A percentile compares a stretch with the other conserved stretches of the same genome.
phyloP scores from a whole-genome alignment of 1,140 invertebrate species.

The Wiebesia pumilae region DNA sequence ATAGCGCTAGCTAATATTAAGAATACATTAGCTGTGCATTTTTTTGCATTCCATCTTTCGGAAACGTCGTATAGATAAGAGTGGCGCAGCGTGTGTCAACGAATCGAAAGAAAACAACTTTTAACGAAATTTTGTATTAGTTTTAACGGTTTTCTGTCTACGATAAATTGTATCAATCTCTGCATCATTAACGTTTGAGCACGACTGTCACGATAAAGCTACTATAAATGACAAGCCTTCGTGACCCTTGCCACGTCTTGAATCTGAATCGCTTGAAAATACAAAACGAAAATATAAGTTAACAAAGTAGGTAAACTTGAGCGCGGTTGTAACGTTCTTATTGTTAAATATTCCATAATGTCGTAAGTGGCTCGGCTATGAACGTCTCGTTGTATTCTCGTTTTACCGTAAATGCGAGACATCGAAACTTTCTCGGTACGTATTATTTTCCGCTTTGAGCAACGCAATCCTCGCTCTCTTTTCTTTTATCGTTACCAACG shows the following conservation, averaged over 20 bases:
- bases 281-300: not conserved
- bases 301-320: not conserved
- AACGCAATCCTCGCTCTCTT: not conserved
- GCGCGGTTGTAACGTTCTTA: not conserved
- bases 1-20: not conserved
- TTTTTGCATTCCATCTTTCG: not conserved
- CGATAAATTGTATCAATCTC: not conserved
- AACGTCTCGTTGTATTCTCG: not conserved
- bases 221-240: not conserved
- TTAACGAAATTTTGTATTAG: not conserved
- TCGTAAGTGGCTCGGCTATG: not conserved
- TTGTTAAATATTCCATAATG: conserved; percentile 17
- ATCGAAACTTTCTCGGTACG: not conserved
- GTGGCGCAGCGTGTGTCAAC: not conserved
- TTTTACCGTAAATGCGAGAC: not conserved
- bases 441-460: not conserved
- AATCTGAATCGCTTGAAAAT: not conserved
- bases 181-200: conserved; percentile 15
- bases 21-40: not conserved
- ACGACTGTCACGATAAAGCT: conserved; percentile 10
- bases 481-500: not conserved
- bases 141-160: not conserved
- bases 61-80: not conserved
- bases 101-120: not conserved
- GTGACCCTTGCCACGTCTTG: not conserved